These are phyloP conservation scores for Barbus barbus DNA, from an alignment of 2,113 vertebrate species.

Conservation along the genomic window DNA sequence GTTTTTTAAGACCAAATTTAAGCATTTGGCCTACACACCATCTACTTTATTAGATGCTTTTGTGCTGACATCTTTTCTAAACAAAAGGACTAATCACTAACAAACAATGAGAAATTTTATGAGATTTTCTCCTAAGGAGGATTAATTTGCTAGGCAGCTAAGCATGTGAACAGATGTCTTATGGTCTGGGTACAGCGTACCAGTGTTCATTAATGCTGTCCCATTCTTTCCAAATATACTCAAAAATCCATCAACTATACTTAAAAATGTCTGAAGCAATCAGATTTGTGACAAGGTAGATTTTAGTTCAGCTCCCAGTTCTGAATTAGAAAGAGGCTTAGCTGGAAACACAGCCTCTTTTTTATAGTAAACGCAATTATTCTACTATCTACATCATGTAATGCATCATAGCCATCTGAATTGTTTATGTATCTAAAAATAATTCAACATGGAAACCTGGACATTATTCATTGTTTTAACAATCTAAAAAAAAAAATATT, in stretches of 20 bases:
- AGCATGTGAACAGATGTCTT: constrained; percentile 27
- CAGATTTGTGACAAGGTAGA: not conserved
- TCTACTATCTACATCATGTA: not conserved
- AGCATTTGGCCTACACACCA: not conserved
- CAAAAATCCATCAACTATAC: not conserved
- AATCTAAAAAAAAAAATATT: not conserved
- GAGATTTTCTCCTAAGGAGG: not conserved
- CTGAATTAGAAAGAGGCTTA: not conserved
- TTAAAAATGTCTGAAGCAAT: constrained; percentile 1
- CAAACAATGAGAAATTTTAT: not conserved
- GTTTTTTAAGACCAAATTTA: not conserved
- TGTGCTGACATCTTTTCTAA: not conserved
- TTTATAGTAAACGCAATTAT: not conserved
- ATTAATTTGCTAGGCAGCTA: constrained; percentile 4
- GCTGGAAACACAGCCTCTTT: not conserved
- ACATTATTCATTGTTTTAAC: not conserved
- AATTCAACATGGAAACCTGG: not conserved
- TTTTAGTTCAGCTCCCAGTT: not conserved
- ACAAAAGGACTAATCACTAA: constrained; percentile 5
- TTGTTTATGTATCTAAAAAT: not conserved
- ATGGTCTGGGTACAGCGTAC: not conserved
- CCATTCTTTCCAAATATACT: not conserved
- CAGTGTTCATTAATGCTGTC: not conserved
- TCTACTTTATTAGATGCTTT: not conserved
- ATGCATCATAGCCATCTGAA: not conserved